These are phyloP conservation scores for Archips crataeganus DNA, from an alignment of 2,888 invertebrate species.

Conservation along the genomic window DNA sequence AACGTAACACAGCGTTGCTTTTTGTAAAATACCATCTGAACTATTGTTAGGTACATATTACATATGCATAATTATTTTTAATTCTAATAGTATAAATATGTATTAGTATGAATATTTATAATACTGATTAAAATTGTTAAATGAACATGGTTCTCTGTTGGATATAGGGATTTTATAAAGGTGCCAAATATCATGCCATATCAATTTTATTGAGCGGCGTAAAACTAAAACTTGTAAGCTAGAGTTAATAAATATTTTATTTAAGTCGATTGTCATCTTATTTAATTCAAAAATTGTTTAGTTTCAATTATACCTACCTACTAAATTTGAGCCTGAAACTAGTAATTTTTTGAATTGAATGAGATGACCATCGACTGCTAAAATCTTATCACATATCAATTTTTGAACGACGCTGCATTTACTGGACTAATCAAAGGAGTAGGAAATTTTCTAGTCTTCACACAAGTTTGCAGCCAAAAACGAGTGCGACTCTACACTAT, in stretches of 20 bases:
- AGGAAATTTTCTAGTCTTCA: neutral
- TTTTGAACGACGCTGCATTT: neutral
- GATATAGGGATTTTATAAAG: slow-evolving; percentile 56
- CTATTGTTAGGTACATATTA: neutral
- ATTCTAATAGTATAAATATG: neutral
- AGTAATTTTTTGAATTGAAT: neutral
- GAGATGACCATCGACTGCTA: neutral
- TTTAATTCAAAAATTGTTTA: too few relatives aligned
- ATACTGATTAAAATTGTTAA: slow-evolving; percentile 43
- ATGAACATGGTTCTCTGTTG: slow-evolving; percentile 48
- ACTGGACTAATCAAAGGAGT: neutral
- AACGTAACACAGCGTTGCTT: neutral
- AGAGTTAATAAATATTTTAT: slow-evolving; percentile 50
- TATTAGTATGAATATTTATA: slow-evolving; percentile 32
- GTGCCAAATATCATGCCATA: slow-evolving; percentile 61
- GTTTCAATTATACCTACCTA: too few relatives aligned
- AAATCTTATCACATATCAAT: slow-evolving; percentile 27
- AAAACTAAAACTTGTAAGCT: slow-evolving; percentile 46
- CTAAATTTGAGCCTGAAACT: slow-evolving; percentile 41
- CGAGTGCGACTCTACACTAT: neutral
- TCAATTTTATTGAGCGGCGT: slow-evolving; percentile 44
- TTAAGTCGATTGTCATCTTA: slow-evolving; percentile 41
- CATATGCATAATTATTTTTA: neutral
- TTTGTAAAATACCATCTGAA: neutral
- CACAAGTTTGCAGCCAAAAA: neutral